A percentile compares a stretch with the other conserved stretches of the same genome.
Conservation (phyloP, 2,888 invertebrate species). For the Mythimna vitellina region DNA sequence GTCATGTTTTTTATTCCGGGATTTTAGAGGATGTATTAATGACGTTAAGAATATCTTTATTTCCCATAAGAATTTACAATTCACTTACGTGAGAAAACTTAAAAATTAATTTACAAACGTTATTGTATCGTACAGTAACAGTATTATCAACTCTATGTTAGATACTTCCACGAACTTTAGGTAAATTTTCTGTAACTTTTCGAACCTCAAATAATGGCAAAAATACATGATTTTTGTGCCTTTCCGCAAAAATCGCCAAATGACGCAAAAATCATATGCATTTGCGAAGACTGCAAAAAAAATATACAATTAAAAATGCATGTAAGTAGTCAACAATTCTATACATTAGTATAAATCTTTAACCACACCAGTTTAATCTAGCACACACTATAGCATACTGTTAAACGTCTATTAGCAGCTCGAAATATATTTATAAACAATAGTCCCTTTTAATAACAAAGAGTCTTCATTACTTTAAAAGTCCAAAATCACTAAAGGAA, state of each 20-base stretch:
- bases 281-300: slow-evolving; percentile 1
- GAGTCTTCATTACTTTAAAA: slow-evolving; percentile 48
- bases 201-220: no score
- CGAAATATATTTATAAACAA: slow-evolving; percentile 47
- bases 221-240: not conserved
- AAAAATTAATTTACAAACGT: no score
- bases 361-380: slow-evolving; percentile 41
- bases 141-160: no score
- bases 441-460: slow-evolving; percentile 53
- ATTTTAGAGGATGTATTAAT: no score
- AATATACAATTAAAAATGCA: slow-evolving; percentile 37
- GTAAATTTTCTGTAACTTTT: no score
- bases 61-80: no score
- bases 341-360: slow-evolving; percentile 33
- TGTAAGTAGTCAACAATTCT: slow-evolving; percentile 31
- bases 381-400: slow-evolving; percentile 29
- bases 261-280: not conserved
- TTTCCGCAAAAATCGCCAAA: not conserved
- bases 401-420: slow-evolving; percentile 41
- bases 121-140: no score
- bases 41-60: no score
- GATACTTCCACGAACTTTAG: no score
- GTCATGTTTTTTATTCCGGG: no score
- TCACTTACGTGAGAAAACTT: no score
- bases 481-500: slow-evolving; percentile 47